A percentile compares a stretch with the other conserved stretches of the same genome.
Conservation (phyloP, 2,113 vertebrate genomes). For the Nematolebias whitei region DNA sequence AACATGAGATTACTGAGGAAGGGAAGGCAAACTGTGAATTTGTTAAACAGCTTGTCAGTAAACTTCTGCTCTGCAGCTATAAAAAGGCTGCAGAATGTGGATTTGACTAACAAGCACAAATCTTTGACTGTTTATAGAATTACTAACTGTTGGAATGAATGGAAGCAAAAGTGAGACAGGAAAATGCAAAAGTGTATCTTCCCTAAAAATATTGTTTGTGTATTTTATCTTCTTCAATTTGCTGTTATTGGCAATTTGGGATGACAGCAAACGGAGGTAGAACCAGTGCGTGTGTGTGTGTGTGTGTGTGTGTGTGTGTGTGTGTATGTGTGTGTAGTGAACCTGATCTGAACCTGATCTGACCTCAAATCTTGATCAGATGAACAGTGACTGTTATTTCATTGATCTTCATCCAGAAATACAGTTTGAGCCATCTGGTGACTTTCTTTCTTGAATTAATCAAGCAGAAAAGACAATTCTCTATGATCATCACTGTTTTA, state of each 20-base stretch:
- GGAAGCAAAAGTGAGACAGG: conserved; percentile 45
- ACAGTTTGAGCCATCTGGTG: too few relatives aligned
- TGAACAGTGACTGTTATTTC: too few relatives aligned
- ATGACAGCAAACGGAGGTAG: conserved; percentile 43
- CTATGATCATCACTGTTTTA: too few relatives aligned
- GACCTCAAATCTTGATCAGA: too few relatives aligned
- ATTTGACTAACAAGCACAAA: conserved; percentile 70
- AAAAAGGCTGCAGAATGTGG: conserved; percentile 66
- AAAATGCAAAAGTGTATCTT: conserved; percentile 14
- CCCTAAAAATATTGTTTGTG: conserved; percentile 35
- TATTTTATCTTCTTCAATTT: background rate
- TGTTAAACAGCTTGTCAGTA: conserved; percentile 82
- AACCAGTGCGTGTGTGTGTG: too few relatives aligned
- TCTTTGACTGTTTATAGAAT: conserved; percentile 64
- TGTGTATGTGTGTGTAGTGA: conserved; percentile 20
- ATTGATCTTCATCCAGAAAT: too few relatives aligned
- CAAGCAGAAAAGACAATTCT: too few relatives aligned
- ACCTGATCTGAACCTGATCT: too few relatives aligned
- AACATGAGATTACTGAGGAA: conserved; percentile 78
- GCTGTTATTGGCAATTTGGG: conserved; percentile 50
- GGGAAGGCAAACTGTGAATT: conserved; percentile 72
- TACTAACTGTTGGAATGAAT: conserved; percentile 68
- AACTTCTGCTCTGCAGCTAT: conserved; percentile 61
- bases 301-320: background rate
- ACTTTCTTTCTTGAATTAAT: too few relatives aligned